Evolutionary conservation across 2,888 invertebrate genomes (phyloP), one percentile per base, ranked within the genome.

Genomic region (Lordiphosa andalusiaca): DNA sequence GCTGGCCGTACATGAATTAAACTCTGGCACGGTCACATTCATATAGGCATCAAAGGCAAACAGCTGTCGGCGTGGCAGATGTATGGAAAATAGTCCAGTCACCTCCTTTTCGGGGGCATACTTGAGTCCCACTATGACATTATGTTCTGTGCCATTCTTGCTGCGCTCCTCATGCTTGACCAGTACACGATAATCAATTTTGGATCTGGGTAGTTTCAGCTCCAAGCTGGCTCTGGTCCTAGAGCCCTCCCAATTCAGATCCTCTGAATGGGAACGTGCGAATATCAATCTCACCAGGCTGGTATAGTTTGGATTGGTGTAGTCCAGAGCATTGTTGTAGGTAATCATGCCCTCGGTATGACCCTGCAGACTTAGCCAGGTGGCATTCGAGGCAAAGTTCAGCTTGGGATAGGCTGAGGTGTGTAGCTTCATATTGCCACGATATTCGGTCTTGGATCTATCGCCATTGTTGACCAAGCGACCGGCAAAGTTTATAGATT

Each of bases 381-480:
- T 93, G 2, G 73, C 70, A 42, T 93, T 91, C 0, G 93, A 90
- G 57, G 92, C 92, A 84, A 95, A 93, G 87, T 95, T 93, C 55
- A 94, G 91, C 37, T 92, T 91, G 0, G 95, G 94, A 89, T 96
- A 95, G 0, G 95, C 95, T 0, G 95, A 93, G 9, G 95, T 94
- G 57, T 93, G 92, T 71, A 96, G 90, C 40, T 93, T 92, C 48
- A 95, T 86, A 55, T 93, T 92, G 0, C 93, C 94, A 41, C 92
- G 91, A 51, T 88, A 88, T 47, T 89, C 89, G 0, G 86, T 86
- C 54, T 86, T 87, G 0, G 86, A 84, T 53, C 86, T 87, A 30
- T 89, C 87, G 5, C 88, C 84, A 6, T 91, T 91, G 77, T 93
- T 92, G 0, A 89, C 87, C 2, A 91, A 52, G 13, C 89, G 89